These are phyloP conservation scores for Meloidogyne floridensis DNA, from an alignment of 1,140 invertebrate species.

Conservation along the genomic window DNA sequence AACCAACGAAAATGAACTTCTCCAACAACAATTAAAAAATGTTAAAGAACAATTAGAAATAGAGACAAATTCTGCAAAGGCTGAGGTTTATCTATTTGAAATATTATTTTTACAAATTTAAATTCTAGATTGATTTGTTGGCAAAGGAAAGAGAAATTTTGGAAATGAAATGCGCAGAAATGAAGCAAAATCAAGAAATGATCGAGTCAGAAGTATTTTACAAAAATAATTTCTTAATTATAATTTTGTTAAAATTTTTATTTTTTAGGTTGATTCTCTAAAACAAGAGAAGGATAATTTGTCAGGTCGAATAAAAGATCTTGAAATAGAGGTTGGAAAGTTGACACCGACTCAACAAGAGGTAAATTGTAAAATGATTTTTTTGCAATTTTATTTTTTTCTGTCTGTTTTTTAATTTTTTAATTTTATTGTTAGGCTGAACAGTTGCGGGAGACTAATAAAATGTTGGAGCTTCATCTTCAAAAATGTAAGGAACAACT, in stretches of 20 bases:
- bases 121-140: conserved; percentile 13
- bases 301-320: neutral
- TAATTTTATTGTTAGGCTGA: conserved; percentile 17
- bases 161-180: conserved; percentile 4
- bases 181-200: neutral
- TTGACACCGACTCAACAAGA: neutral
- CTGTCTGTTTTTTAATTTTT: neutral
- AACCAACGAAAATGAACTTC: neutral
- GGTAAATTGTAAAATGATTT: neutral
- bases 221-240: neutral
- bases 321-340: neutral
- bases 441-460: conserved; percentile 29
- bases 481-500: conserved; percentile 32
- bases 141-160: conserved; percentile 16
- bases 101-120: neutral
- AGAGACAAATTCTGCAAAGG: neutral
- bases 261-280: conserved; percentile 13
- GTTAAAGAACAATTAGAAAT: neutral
- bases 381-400: neutral
- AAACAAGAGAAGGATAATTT: conserved; percentile 16
- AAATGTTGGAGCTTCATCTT: conserved; percentile 15
- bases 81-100: neutral
- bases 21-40: neutral
- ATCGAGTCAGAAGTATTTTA: neutral
- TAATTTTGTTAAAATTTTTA: neutral